Conservation (phyloP, 37 sponge, comb jelly and placozoan species). For the Agelas oroides region DNA sequence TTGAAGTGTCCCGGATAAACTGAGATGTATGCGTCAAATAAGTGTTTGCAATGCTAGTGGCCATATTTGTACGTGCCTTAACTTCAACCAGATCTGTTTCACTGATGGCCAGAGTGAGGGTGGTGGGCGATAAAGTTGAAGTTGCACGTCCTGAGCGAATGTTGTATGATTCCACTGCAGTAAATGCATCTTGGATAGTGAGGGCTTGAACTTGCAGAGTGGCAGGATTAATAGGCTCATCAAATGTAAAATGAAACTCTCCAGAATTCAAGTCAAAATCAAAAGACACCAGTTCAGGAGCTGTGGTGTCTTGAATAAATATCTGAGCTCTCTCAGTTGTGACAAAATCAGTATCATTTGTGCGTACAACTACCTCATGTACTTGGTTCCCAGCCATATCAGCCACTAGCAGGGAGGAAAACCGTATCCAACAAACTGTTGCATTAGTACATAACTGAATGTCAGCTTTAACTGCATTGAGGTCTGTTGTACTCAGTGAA, state of each 20-base stretch:
- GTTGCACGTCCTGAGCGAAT: slow-evolving; percentile 27
- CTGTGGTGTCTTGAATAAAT: slow-evolving; percentile 62
- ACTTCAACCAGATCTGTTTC: slow-evolving; percentile 60
- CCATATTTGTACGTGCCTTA: slow-evolving; percentile 62
- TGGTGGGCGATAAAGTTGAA: background rate
- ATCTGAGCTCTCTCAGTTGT: slow-evolving; percentile 8
- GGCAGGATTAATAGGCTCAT: slow-evolving; percentile 81
- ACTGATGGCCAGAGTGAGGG: slow-evolving; percentile 38
- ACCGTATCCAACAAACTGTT: slow-evolving; percentile 66
- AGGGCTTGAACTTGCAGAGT: slow-evolving; percentile 45
- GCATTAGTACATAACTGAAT: slow-evolving; percentile 56
- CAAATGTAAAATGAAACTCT: slow-evolving; percentile 63
- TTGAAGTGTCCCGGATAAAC: slow-evolving; percentile 75
- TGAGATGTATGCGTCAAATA: slow-evolving; percentile 51
- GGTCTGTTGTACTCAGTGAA: slow-evolving; percentile 49
- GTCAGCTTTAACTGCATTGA: slow-evolving; percentile 67
- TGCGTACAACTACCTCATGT: slow-evolving; percentile 1
- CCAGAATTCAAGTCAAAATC: slow-evolving; percentile 80
- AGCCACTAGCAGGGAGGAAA: slow-evolving; percentile 43
- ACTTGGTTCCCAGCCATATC: slow-evolving; percentile 89
- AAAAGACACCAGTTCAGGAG: slow-evolving; percentile 65
- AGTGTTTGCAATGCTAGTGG: slow-evolving; percentile 67
- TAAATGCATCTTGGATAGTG: slow-evolving; percentile 26
- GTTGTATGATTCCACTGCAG: slow-evolving; percentile 7
- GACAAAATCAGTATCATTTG: background rate